These are phyloP conservation scores for Hypsopygia costalis DNA, from an alignment of 2,888 invertebrate species.

Conservation along the genomic window DNA sequence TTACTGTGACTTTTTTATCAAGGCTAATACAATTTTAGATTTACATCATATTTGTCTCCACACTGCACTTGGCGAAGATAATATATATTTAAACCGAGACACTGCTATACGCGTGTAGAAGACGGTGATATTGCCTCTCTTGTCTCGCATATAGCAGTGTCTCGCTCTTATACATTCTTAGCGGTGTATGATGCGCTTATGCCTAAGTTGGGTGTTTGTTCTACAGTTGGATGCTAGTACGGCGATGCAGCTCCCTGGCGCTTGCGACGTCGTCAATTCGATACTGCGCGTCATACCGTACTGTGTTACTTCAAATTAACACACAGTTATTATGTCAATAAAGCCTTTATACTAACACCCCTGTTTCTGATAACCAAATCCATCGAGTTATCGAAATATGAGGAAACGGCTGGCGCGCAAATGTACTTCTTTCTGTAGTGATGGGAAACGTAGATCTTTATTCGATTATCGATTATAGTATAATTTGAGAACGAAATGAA, in stretches of 20 bases:
- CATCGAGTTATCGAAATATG: neutral
- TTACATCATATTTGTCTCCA: too few species aligned
- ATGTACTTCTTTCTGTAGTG: neutral
- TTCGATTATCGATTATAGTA: neutral
- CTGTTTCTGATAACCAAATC: constrained; percentile 2
- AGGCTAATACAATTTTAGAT: too few species aligned
- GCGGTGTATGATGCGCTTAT: too few species aligned
- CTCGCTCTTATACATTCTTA: too few species aligned
- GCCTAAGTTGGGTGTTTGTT: too few species aligned
- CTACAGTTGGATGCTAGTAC: constrained; percentile 48
- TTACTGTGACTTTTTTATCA: too few species aligned
- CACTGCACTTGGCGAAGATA: too few species aligned
- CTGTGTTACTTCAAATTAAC: constrained; percentile 55
- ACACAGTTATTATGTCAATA: constrained; percentile 10
- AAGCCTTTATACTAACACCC: constrained; percentile 2
- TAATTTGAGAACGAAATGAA: neutral
- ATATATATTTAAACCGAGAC: too few species aligned
- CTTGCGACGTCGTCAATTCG: constrained; percentile 58
- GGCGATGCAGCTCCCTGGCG: constrained; percentile 46
- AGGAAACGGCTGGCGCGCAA: neutral
- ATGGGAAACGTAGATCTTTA: neutral
- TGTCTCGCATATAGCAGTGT: too few species aligned
- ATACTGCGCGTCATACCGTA: constrained; percentile 67
- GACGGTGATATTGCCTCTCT: too few species aligned
- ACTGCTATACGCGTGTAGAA: too few species aligned